These are phyloP conservation scores for Dolichopus griseipennis DNA, from an alignment of 2,888 invertebrate genomes.

Conservation along the genomic window DNA sequence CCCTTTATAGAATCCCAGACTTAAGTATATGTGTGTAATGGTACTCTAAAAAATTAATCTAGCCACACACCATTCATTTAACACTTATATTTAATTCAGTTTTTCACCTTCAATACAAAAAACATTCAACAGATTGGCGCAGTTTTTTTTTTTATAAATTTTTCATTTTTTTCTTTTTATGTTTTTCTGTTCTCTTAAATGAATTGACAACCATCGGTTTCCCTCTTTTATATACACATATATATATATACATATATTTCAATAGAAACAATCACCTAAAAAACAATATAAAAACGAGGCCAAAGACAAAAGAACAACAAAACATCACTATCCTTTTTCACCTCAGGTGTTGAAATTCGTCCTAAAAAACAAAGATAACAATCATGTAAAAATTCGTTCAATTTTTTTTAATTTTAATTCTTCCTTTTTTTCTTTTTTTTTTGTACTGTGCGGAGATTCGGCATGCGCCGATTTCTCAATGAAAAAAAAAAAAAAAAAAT, in stretches of 20 bases:
- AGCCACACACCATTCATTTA: slow-evolving; percentile 1
- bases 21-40: no score
- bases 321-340: neutral
- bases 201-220: slow-evolving; percentile 7
- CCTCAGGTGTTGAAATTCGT: neutral
- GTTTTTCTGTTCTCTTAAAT: no score
- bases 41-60: slow-evolving; percentile 10
- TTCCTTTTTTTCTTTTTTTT: no score
- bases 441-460: neutral
- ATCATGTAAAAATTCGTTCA: no score
- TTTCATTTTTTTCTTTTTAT: no score
- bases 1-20: no score
- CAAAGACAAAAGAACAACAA: slow-evolving; percentile 6
- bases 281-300: neutral
- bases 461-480: slow-evolving; percentile 6
- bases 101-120: neutral
- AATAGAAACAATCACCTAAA: neutral
- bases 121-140: neutral
- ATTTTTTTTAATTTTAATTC: no score
- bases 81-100: neutral
- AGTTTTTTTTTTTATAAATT: no score
- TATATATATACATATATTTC: no score
- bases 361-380: neutral
- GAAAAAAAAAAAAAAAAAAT: neutral
- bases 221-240: slow-evolving; percentile 17